Conservation (phyloP, 2,888 invertebrate genomes). For the Aphodius sticticus region DNA sequence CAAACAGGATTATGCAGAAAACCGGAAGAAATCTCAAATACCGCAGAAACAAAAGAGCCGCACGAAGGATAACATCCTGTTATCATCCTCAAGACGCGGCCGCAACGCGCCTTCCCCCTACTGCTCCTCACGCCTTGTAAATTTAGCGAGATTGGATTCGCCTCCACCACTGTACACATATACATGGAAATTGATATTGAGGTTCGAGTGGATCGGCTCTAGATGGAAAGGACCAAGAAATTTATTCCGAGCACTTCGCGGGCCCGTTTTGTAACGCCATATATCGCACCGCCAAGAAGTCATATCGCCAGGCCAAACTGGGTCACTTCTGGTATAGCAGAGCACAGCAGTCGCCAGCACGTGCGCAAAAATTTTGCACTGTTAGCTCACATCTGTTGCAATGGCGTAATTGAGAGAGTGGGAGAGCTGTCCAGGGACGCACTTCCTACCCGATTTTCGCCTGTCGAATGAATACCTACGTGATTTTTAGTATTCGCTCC, state of each 20-base stretch:
- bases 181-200: conserved; percentile 36
- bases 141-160: conserved; percentile 20
- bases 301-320: neutral
- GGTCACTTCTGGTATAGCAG: neutral
- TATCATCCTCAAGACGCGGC: conserved; percentile 11
- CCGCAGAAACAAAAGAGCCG: conserved; percentile 12
- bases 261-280: neutral
- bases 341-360: neutral
- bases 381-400: conserved; percentile 10
- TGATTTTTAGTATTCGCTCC: neutral
- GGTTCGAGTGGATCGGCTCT: conserved; percentile 23
- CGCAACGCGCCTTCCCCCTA: conserved; percentile 5
- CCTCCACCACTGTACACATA: conserved; percentile 14
- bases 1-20: neutral
- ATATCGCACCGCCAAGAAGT: neutral
- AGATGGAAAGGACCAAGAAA: conserved; percentile 5
- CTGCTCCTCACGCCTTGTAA: conserved; percentile 10
- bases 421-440: neutral
- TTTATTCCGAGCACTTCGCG: conserved; percentile 17
- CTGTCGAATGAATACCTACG: neutral
- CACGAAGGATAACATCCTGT: conserved; percentile 14
- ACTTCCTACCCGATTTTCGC: neutral
- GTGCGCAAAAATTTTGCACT: neutral
- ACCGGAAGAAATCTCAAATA: conserved; percentile 10
- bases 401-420: neutral